Base-by-base conservation (phyloP, 2,888 invertebrate genomes). In the Lasioglossum lativentre region DNA sequence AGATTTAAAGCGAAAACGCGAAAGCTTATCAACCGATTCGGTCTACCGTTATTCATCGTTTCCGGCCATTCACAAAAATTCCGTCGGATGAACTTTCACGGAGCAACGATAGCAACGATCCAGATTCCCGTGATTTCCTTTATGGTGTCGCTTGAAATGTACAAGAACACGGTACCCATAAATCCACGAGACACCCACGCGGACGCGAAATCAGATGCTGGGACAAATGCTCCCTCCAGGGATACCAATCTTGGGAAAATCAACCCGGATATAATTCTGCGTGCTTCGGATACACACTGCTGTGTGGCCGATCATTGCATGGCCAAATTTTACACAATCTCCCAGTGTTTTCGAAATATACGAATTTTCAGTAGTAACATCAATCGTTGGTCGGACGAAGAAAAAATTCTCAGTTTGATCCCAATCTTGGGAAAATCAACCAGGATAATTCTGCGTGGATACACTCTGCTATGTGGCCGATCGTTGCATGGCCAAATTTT, bases 1-100 rank as follows among this genome's bases (percentile, higher is more conserved):
- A 38, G 68, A 74, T 75, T 75, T 45, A 78, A 75, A 75, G 66
- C 47, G 82, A 72, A 80, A 85, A 71, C 56, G 59, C 59, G 23
- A 16, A 30, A 30, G 70, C 71, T 75, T 52, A 75, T 72, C 75
- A 45, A 71, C 70, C 63, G 23, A 30, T 52, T 52, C n/a, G 16
- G 10, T 34, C 16, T 38, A 12, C 38, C 30, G 3, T 66, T 30
- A 30, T 52, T 72, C 45, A 30, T 34, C 1, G 40, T 23, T 3
- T 68, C 30, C 71, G 52, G 52, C 4, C 30, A 52, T 47, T 78
- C 38, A n/a, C 30, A 66, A 73, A 78, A 82, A 78, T 78, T 82
- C 30, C 30, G 34, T 66, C 14, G 6, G 42, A 30, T 47, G 27
- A 78, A 59, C 56, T 30, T 81, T 3, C 8, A 12, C n/a, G 10